Base-by-base conservation (phyloP, 2,113 vertebrate species). In the Antennarius striatus region DNA sequence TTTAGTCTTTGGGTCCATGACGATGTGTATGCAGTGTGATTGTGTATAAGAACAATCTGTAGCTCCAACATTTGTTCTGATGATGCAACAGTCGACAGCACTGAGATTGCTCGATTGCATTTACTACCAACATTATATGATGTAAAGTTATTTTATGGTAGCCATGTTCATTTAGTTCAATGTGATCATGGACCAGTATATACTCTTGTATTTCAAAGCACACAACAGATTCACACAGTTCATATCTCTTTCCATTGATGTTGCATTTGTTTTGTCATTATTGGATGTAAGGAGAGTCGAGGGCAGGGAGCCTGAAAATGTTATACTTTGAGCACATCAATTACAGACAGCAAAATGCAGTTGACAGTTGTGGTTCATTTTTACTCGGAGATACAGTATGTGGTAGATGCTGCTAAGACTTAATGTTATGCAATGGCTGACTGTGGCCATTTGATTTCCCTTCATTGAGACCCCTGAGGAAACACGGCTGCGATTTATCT, bases 401-500 rank as follows among this genome's bases (percentile, higher is more conserved):
- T 73, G 78, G 48, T 83, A 66, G 82, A 69, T 81, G 65, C 75
- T 63, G 76, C 75, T 68, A 81, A 81, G 70, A 84, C 71, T 70
- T 61, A 68, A 76, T 70, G 79, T 86, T 89, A 82, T 88, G 79
- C 70, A 86, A 87, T 56, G 67, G 72, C 82, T 77, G 66, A 81
- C 72, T 73, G 71, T 54, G 75, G 75, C 48, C 47, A 39, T 88
- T 85, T 90, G 84, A 89, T 87, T 88, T 80, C 75, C 73, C 80
- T 73, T 59, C 13, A 22, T 65, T 61, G 63, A 68, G 64, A 84
- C 69, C 75, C 87, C 87, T 15, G 67, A 81, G 86, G 79, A 89
- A 86, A 77, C 71, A 58, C 70, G 63, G 64, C 16, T 68, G 76
- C 76, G 81, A 91, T 90, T 91, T 87, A 86, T 91, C 88, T 86